Percentiles rank a stretch among this genome's conserved stretches.
These are phyloP conservation scores for Pachyramphus minor DNA, from an alignment of 2,113 vertebrate genomes.

Conservation along the genomic window DNA sequence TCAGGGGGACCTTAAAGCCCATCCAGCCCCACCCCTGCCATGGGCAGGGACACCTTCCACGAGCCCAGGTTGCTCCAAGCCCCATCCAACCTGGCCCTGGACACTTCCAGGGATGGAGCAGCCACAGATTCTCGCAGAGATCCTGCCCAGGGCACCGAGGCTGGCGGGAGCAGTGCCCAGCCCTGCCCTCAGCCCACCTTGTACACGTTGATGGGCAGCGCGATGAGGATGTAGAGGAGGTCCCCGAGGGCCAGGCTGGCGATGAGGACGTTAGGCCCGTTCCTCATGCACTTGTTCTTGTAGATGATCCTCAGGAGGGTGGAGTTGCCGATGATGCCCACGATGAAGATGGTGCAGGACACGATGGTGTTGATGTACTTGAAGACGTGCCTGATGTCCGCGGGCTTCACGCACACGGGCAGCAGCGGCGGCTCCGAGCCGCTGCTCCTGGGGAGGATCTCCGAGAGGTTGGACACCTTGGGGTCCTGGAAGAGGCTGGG, in stretches of 20 bases:
- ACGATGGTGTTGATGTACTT: constrained; percentile 88
- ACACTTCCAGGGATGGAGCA: not conserved
- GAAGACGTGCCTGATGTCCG: constrained; percentile 82
- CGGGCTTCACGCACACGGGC: constrained; percentile 77
- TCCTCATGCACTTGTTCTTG: constrained; percentile 94
- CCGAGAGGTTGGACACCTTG: not conserved
- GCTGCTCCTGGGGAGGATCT: not conserved
- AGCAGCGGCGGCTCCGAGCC: constrained; percentile 43
- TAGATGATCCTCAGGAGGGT: constrained; percentile 90
- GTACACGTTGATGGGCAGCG: constrained; percentile 86
- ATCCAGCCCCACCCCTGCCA: not conserved
- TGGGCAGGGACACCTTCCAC: rapidly evolving
- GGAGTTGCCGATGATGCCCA: constrained; percentile 88
- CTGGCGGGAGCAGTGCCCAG: not conserved
- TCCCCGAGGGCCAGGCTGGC: constrained; percentile 88
- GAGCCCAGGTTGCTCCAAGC: not conserved
- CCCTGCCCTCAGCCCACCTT: constrained; percentile 70
- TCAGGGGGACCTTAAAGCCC: not conserved
- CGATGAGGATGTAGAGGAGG: constrained; percentile 88
- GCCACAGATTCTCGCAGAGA: rapidly evolving
- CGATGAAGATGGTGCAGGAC: constrained; percentile 87
- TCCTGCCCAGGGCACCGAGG: rapidly evolving
- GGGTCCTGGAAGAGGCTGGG: not conserved
- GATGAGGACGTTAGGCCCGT: constrained; percentile 88
- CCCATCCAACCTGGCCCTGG: not conserved